A percentile compares a stretch with the other conserved stretches of the same genome.
phyloP scores from a whole-genome alignment of 2,113 vertebrate genomes.

The Mustelus asterias region DNA sequence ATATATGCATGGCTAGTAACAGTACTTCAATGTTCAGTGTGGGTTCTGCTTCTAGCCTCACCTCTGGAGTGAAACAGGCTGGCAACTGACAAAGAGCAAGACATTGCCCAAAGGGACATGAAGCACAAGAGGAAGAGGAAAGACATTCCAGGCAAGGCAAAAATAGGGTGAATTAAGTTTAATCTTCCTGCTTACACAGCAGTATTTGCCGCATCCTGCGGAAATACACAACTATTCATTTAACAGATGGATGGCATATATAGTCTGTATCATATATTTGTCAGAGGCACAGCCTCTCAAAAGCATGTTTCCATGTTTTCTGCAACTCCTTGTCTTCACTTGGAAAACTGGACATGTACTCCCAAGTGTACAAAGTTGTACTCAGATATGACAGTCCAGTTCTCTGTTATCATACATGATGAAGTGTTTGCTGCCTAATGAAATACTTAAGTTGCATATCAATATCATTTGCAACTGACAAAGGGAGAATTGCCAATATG shows the following conservation, averaged over 20 bases:
- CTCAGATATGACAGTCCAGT: background rate
- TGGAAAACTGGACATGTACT: background rate
- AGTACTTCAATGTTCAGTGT: background rate
- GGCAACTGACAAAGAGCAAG: background rate
- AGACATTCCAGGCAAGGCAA: background rate
- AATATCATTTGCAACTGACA: background rate
- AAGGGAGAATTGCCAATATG: background rate
- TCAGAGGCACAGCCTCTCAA: background rate
- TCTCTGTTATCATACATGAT: background rate
- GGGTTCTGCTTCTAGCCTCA: background rate
- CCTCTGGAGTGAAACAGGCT: background rate
- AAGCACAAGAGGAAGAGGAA: background rate
- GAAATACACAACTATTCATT: background rate
- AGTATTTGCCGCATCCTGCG: background rate
- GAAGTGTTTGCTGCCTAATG: background rate
- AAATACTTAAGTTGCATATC: conserved; percentile 2
- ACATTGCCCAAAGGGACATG: background rate
- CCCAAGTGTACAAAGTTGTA: background rate
- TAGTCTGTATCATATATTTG: background rate
- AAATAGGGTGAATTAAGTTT: background rate
- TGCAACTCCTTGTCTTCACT: background rate
- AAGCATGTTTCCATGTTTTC: background rate
- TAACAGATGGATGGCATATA: background rate
- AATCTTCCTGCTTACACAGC: background rate
- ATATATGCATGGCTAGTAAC: background rate